Percentiles rank a stretch among this genome's conserved stretches.
Evolutionary conservation across 2,113 vertebrate species (phyloP).

Genomic region (Dicrurus megarhynchus): DNA sequence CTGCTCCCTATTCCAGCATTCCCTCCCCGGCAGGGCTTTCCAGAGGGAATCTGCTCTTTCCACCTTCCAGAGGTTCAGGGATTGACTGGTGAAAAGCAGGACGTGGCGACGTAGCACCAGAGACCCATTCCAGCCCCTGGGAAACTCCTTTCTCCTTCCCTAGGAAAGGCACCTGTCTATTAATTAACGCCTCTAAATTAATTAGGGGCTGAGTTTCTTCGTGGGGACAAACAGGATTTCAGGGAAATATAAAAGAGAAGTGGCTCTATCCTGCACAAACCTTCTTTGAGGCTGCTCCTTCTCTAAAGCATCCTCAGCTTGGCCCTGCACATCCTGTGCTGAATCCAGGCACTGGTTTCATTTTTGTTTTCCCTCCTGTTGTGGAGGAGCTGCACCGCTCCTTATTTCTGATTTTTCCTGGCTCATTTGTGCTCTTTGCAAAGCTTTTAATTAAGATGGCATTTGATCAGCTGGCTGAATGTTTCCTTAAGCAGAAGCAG

Average conservation of each 20-base stretch:
- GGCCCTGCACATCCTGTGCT: neutral
- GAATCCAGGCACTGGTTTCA: fast-evolving
- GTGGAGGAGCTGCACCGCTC: neutral
- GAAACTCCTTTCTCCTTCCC: neutral
- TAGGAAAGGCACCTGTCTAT: neutral
- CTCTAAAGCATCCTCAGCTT: neutral
- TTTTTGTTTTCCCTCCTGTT: neutral
- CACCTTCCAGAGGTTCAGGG: neutral
- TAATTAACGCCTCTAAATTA: neutral
- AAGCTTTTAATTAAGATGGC: neutral
- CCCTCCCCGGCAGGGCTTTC: neutral
- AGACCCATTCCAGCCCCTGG: neutral
- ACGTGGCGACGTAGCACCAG: fast-evolving
- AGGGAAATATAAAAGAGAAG: neutral
- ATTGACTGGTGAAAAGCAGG: neutral
- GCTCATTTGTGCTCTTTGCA: neutral
- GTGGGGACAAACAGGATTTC: fast-evolving
- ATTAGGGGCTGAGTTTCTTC: neutral
- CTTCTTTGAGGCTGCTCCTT: neutral
- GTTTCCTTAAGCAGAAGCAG: neutral
- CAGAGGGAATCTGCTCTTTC: neutral
- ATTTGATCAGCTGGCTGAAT: neutral
- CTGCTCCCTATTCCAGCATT: neutral
- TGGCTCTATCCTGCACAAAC: neutral
- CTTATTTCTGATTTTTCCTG: neutral